Evolutionary conservation across 2,797 vertebrate genomes (phyloP).

Genomic region (Muraenolepis orangiensis): DNA sequence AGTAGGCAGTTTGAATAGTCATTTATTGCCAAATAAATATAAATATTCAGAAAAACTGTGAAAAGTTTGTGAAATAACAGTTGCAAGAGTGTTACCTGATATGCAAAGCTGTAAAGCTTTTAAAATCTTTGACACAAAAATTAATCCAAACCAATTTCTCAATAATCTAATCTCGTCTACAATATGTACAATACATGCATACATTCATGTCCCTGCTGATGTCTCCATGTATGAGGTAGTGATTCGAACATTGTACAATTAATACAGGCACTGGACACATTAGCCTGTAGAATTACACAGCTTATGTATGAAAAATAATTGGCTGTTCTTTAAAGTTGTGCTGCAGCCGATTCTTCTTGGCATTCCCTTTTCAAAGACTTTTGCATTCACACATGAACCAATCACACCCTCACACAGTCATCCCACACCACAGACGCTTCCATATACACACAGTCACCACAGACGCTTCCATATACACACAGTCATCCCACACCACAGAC

Average conservation of each 20-base stretch:
- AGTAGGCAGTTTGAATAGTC: not conserved
- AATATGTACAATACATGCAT: not conserved
- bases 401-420: not conserved
- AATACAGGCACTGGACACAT: conserved; percentile 54
- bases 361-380: conserved; percentile 11
- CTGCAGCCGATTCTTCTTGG: not conserved
- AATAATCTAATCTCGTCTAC: not conserved
- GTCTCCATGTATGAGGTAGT: conserved; percentile 53
- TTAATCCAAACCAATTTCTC: not conserved
- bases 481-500: not conserved
- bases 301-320: not conserved
- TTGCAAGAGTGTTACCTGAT: conserved; percentile 2
- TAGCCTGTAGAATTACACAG: not conserved
- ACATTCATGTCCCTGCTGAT: conserved; percentile 2
- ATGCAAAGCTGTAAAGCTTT: not conserved
- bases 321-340: not conserved
- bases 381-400: conserved; percentile 30
- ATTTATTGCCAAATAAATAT: not conserved
- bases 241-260: conserved; percentile 24
- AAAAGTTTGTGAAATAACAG: not conserved
- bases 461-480: too few species aligned
- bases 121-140: not conserved
- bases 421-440: not conserved
- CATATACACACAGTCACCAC: not conserved
- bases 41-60: not conserved